A percentile compares a stretch with the other conserved stretches of the same genome.
These are phyloP conservation scores for Odontomachus brunneus DNA, from an alignment of 1,140 invertebrate genomes.

Conservation along the genomic window DNA sequence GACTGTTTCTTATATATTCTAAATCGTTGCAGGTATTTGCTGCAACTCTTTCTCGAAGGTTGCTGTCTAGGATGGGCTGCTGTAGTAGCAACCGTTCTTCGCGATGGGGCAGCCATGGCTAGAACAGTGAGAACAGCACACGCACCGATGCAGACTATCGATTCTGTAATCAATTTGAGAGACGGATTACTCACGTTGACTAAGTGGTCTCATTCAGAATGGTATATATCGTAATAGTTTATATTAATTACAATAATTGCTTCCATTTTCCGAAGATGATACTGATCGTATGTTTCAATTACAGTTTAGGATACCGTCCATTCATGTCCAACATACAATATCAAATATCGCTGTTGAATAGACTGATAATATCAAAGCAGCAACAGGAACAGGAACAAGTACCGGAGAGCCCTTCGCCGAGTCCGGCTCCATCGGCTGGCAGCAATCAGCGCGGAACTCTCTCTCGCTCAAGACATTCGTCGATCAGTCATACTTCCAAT, in stretches of 20 bases:
- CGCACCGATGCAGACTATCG: constrained; percentile 86
- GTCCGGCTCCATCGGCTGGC: constrained; percentile 79
- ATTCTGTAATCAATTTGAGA: constrained; percentile 86
- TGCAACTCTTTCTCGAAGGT: constrained; percentile 88
- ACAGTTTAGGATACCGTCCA: constrained; percentile 83
- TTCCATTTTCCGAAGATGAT: background rate
- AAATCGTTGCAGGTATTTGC: constrained; percentile 82
- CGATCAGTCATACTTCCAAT: constrained; percentile 80
- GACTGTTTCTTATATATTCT: background rate
- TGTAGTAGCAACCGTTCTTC: constrained; percentile 87
- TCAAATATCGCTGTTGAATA: constrained; percentile 86
- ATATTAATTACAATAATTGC: background rate
- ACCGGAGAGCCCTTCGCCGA: constrained; percentile 80
- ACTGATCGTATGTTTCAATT: constrained; percentile 55
- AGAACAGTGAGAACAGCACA: constrained; percentile 87
- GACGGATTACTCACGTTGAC: constrained; percentile 87
- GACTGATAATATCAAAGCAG: constrained; percentile 84
- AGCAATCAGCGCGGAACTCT: constrained; percentile 79
- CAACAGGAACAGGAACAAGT: constrained; percentile 82
- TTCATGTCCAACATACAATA: constrained; percentile 87
- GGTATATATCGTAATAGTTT: constrained; percentile 79
- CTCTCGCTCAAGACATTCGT: constrained; percentile 81
- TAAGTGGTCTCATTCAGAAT: constrained; percentile 88
- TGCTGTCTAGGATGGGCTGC: constrained; percentile 89
- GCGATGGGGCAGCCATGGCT: constrained; percentile 88